Conservation (phyloP, 2,113 vertebrate genomes). For the Mormyrus iriodes region DNA sequence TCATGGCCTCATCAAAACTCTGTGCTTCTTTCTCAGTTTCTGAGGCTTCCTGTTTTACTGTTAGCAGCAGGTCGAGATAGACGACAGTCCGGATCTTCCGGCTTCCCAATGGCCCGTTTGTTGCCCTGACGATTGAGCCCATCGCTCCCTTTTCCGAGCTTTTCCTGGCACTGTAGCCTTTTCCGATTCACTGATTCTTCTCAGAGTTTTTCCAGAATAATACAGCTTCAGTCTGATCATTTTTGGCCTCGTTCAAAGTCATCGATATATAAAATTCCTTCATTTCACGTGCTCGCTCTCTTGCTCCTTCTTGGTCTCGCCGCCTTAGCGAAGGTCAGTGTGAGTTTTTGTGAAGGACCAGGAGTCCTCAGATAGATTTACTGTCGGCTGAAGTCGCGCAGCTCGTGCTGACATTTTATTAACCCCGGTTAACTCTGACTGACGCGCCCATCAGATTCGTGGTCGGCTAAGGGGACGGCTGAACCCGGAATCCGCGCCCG, state of each 20-base stretch:
- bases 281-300: not conserved
- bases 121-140: not conserved
- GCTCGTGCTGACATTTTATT: not conserved
- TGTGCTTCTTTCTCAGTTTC: not conserved
- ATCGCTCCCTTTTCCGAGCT: not conserved
- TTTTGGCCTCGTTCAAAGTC: not conserved
- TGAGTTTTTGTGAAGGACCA: constrained; percentile 30
- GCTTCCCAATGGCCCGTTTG: not conserved
- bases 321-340: constrained; percentile 20
- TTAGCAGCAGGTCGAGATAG: not conserved
- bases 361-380: constrained; percentile 24
- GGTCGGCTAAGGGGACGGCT: not conserved
- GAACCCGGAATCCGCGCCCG: not conserved
- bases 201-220: not conserved
- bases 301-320: not conserved
- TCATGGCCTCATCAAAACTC: not conserved
- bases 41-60: not conserved
- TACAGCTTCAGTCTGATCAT: not conserved
- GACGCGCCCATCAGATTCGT: not conserved
- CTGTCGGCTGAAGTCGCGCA: constrained; percentile 12
- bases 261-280: not conserved
- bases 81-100: not conserved
- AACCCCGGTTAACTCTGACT: not conserved
- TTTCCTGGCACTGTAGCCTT: not conserved
- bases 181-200: not conserved